Conservation (phyloP, 2,888 invertebrate genomes). For the Operophtera brumata region DNA sequence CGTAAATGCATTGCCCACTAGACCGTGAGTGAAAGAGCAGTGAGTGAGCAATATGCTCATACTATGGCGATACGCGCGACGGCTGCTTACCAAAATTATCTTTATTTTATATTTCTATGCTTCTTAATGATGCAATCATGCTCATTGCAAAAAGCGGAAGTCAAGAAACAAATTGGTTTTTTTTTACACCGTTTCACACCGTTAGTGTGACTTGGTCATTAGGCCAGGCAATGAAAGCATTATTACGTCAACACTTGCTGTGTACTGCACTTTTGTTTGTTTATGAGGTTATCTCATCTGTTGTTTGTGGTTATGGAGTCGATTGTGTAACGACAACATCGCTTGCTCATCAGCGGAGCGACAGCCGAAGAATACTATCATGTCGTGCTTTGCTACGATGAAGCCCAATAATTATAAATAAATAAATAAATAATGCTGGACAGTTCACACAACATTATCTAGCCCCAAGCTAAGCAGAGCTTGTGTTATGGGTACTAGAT, state of each 20-base stretch:
- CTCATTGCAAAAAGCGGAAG: neutral
- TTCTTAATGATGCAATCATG: neutral
- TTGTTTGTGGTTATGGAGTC: conserved; percentile 27
- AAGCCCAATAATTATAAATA: too few relatives aligned
- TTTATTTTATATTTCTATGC: too few relatives aligned
- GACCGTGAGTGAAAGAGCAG: too few relatives aligned
- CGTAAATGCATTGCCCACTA: too few relatives aligned
- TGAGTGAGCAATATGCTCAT: too few relatives aligned
- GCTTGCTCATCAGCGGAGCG: neutral
- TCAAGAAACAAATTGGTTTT: neutral
- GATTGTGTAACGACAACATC: conserved; percentile 23
- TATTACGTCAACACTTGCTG: conserved; percentile 23
- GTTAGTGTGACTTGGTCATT: neutral
- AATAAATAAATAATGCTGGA: too few relatives aligned
- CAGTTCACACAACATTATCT: too few relatives aligned
- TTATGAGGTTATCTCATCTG: conserved; percentile 21
- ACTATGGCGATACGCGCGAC: too few relatives aligned
- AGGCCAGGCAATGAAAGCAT: conserved; percentile 18
- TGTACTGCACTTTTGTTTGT: conserved; percentile 14
- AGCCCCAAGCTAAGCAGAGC: too few relatives aligned
- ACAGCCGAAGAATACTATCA: neutral
- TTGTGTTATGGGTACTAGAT: too few relatives aligned
- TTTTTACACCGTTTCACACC: conserved; percentile 3
- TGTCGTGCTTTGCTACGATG: too few relatives aligned
- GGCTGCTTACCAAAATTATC: too few relatives aligned